Base-by-base conservation (phyloP, 2,113 vertebrate species). In the Oncorhynchus gorbuscha region DNA sequence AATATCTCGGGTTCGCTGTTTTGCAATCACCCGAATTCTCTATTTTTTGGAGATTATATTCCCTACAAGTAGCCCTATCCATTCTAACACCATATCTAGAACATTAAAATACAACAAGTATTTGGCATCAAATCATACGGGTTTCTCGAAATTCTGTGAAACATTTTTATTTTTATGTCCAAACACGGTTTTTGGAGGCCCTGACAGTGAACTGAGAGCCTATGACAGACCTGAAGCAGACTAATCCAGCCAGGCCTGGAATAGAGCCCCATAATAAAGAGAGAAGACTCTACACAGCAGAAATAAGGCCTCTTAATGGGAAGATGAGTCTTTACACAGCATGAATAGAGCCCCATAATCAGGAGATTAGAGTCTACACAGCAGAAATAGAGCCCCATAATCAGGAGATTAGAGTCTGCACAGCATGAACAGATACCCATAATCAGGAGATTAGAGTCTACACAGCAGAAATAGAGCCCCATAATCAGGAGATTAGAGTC, bases 191-290 rank as follows among this genome's bases (percentile, higher is more conserved):
- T 39, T 39, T 39, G 39, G 51, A 58, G 18, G 55, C 51, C 32
- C 24, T 62, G 32, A n/a, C 74, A 69, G 30, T 69, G 72, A 74
- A 69, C 30, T 69, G n/a, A 35, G 30, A 45, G 51, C 45, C n/a
- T 18, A 32, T 4, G 6, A 69, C n/a, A 79, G 66, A 69, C 67
- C 67, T 66, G 55, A 74, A 71, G 71, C 73, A 68, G 73, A 71
- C 68, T 76, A 73, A 77, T 81, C 71, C 51, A 65, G 62, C 71
- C 30, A 67, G 67, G 65, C 24, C n/a, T 51, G 70, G 62, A 83
- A 61, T 74, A 73, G 48, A 55, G 20, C 55, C 45, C 59, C 7
- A 81, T 77, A 79, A 35, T 35, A 6, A 35, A 35, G 35, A 35
- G 32, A 35, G 32, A 35, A 39, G 35, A 9, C 8, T 9, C 39